These are phyloP conservation scores for Cottus gobio DNA, from an alignment of 2,113 vertebrate genomes.

Conservation along the genomic window DNA sequence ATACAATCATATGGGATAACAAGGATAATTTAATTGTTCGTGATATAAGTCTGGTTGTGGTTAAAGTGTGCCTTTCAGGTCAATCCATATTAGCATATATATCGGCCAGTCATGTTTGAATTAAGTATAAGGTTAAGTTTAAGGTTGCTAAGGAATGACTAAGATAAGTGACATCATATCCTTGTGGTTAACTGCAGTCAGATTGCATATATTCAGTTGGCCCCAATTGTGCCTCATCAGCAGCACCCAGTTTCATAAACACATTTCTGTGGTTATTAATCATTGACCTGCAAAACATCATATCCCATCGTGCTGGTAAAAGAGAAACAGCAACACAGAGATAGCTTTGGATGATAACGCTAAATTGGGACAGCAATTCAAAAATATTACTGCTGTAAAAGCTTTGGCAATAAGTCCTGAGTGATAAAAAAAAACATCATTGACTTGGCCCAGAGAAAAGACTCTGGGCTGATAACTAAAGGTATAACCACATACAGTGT, in stretches of 20 bases:
- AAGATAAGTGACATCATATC: neutral
- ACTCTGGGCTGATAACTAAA: neutral
- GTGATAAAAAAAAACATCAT: slow-evolving; percentile 14
- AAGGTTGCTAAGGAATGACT: neutral
- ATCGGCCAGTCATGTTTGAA: neutral
- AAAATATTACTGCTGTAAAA: slow-evolving; percentile 27
- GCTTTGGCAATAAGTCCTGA: slow-evolving; percentile 16
- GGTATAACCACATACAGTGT: neutral
- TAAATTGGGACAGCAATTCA: neutral
- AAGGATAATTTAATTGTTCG: neutral
- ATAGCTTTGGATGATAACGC: slow-evolving; percentile 19
- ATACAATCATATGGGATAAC: neutral
- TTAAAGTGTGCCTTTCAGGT: neutral
- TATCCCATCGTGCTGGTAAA: neutral
- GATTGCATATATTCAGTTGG: neutral
- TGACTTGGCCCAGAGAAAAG: neutral
- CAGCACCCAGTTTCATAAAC: neutral
- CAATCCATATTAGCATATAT: neutral
- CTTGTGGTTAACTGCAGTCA: neutral
- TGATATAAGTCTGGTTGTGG: too few relatives aligned
- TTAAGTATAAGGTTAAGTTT: neutral
- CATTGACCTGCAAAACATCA: slow-evolving; percentile 39
- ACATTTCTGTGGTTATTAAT: slow-evolving; percentile 38
- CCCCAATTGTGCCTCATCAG: neutral
- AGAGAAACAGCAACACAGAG: neutral